Percentiles rank a stretch among this genome's conserved stretches.
Conservation (phyloP, 37 sponge, comb jelly and placozoan genomes). For the Axinella damicornis region DNA sequence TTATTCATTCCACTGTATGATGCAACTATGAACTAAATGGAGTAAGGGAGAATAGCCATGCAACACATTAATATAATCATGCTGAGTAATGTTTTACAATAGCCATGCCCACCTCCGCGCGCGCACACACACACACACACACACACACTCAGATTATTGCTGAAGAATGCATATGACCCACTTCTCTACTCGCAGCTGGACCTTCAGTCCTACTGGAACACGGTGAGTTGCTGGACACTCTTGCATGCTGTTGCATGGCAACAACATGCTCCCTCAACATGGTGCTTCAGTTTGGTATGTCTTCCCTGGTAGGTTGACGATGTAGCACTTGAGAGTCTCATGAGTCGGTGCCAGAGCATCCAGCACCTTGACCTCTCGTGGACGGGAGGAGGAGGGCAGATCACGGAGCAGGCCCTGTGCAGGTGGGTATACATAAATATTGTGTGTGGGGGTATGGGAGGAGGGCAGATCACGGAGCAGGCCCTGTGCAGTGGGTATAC, state of each 20-base stretch:
- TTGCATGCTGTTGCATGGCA: too few species aligned
- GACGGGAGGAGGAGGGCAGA: slow-evolving; percentile 74
- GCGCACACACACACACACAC: too few species aligned
- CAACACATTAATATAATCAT: too few species aligned
- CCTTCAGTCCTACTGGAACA: slow-evolving; percentile 78
- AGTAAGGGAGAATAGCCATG: too few species aligned
- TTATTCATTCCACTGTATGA: too few species aligned
- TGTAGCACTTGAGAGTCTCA: slow-evolving; percentile 42
- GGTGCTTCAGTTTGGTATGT: too few species aligned
- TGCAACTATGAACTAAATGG: too few species aligned
- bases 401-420: slow-evolving; percentile 55
- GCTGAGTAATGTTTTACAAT: too few species aligned
- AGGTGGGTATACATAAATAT: slow-evolving; percentile 47
- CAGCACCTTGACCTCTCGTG: slow-evolving; percentile 54
- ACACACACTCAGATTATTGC: slow-evolving; percentile 35
- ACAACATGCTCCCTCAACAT: too few species aligned
- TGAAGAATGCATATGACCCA: slow-evolving; percentile 76
- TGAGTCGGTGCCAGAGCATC: slow-evolving; percentile 35
- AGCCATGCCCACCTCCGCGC: too few species aligned
- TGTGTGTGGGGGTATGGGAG: too few species aligned
- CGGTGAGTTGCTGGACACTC: slow-evolving; percentile 64
- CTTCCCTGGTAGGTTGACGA: slow-evolving; percentile 54
- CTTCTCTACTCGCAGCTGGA: slow-evolving; percentile 67
- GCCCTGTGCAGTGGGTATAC: slow-evolving; percentile 64
- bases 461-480: slow-evolving; percentile 54